A percentile compares a stretch with the other conserved stretches of the same genome.
phyloP scores from a whole-genome alignment of 2,888 invertebrate species.

The Magallana nippona region DNA sequence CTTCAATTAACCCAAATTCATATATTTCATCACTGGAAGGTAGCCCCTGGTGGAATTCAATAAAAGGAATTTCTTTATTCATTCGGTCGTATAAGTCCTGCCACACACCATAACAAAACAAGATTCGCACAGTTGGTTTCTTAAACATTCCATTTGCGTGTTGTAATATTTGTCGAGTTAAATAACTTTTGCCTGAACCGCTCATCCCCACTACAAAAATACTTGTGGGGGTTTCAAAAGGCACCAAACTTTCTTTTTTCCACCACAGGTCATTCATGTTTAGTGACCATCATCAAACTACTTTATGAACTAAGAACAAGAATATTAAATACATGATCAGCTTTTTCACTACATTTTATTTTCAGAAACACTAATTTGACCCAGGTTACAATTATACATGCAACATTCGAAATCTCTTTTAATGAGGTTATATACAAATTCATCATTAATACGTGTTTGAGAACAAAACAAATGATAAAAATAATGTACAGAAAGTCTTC shows the following conservation, averaged over 20 bases:
- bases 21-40: conserved; percentile 52
- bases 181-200: conserved; percentile 41
- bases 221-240: conserved; percentile 42
- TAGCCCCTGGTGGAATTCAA: conserved; percentile 42
- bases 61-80: conserved; percentile 34
- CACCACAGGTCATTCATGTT: conserved; percentile 39
- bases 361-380: conserved; percentile 10
- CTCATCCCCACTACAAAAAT: conserved; percentile 38
- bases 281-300: background rate
- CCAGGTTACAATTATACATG: conserved; percentile 28
- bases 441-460: conserved; percentile 30
- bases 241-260: conserved; percentile 41
- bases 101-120: conserved; percentile 44
- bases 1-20: conserved; percentile 44
- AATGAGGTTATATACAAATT: conserved; percentile 35
- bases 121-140: conserved; percentile 22
- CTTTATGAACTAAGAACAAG: background rate
- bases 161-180: conserved; percentile 43
- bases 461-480: conserved; percentile 24
- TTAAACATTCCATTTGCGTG: conserved; percentile 46
- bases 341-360: conserved; percentile 9
- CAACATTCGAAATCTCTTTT: conserved; percentile 33
- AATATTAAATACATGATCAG: background rate
- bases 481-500: conserved; percentile 26
- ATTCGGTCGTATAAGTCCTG: conserved; percentile 40